A percentile compares a stretch with the other conserved stretches of the same genome.
These are phyloP conservation scores for Apeira syringaria DNA, from an alignment of 2,888 invertebrate species.

Conservation along the genomic window DNA sequence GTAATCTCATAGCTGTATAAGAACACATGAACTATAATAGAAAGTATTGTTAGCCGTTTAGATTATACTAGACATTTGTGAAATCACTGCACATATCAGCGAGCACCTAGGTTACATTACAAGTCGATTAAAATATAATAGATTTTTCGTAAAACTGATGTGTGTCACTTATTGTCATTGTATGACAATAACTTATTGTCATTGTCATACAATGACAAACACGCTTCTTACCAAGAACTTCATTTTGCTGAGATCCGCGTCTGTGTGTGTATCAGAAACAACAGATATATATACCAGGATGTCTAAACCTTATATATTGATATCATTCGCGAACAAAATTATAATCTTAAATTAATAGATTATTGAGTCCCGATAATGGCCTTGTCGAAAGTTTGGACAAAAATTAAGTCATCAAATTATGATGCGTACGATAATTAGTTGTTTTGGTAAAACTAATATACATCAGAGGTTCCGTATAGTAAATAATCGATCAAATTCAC, in stretches of 20 bases:
- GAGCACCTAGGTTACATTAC: too few relatives aligned
- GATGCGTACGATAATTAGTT: neutral
- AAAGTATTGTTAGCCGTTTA: too few relatives aligned
- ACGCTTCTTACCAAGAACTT: slow-evolving; percentile 56
- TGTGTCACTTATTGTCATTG: too few relatives aligned
- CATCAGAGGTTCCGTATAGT: slow-evolving; percentile 10
- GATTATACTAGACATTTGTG: too few relatives aligned
- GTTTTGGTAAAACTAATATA: neutral
- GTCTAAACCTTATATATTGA: slow-evolving; percentile 47
- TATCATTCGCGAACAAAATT: slow-evolving; percentile 39
- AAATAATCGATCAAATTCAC: too few relatives aligned
- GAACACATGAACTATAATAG: too few relatives aligned
- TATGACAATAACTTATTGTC: too few relatives aligned
- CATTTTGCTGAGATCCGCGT: slow-evolving; percentile 53
- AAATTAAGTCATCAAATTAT: slow-evolving; percentile 21
- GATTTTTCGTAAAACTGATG: too few relatives aligned
- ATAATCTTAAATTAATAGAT: slow-evolving; percentile 27
- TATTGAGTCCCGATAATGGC: slow-evolving; percentile 43
- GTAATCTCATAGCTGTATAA: too few relatives aligned
- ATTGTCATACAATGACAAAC: too few relatives aligned
- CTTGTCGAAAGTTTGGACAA: slow-evolving; percentile 39
- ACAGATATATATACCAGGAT: slow-evolving; percentile 39
- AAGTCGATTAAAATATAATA: too few relatives aligned
- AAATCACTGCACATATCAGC: too few relatives aligned
- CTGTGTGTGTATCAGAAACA: slow-evolving; percentile 41